phyloP scores from a whole-genome alignment of 1,140 invertebrate genomes.

The Globodera ellingtonae region DNA sequence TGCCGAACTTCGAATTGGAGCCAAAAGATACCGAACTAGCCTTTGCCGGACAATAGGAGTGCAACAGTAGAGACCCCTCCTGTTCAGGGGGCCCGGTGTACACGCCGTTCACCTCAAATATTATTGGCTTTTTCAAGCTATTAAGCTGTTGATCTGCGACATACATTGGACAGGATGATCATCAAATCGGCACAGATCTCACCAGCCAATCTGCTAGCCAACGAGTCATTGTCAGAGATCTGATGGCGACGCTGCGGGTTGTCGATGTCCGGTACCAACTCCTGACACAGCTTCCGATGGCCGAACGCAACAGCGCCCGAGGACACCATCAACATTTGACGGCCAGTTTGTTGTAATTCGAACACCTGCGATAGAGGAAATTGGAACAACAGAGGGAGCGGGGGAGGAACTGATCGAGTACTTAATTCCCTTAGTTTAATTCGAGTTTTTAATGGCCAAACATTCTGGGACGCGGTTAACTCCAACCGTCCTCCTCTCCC shows the following conservation, averaged over 20 bases:
- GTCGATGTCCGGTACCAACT: constrained; percentile 91
- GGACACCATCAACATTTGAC: constrained; percentile 95
- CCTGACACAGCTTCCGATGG: constrained; percentile 95
- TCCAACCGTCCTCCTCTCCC: not conserved
- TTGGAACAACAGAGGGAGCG: not conserved
- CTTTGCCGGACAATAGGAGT: constrained; percentile 77
- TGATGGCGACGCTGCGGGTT: constrained; percentile 85
- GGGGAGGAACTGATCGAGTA: not conserved
- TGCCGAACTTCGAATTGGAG: constrained; percentile 88
- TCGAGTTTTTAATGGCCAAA: not conserved
- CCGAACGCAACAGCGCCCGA: constrained; percentile 98
- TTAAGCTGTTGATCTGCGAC: constrained; percentile 74
- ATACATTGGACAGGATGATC: constrained; percentile 96
- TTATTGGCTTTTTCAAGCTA: too few relatives aligned
- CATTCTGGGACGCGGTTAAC: not conserved
- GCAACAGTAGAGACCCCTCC: constrained; percentile 87
- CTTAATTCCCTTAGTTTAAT: not conserved
- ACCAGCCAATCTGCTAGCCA: constrained; percentile 89
- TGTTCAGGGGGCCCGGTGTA: constrained; percentile 86
- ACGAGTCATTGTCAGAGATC: constrained; percentile 94
- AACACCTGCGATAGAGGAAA: constrained; percentile 75
- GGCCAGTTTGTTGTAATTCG: constrained; percentile 90
- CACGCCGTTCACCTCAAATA: constrained; percentile 79
- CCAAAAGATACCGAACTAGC: constrained; percentile 81
- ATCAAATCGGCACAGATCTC: constrained; percentile 91